Conservation (phyloP, 2,888 invertebrate species). For the Cantharis rustica region DNA sequence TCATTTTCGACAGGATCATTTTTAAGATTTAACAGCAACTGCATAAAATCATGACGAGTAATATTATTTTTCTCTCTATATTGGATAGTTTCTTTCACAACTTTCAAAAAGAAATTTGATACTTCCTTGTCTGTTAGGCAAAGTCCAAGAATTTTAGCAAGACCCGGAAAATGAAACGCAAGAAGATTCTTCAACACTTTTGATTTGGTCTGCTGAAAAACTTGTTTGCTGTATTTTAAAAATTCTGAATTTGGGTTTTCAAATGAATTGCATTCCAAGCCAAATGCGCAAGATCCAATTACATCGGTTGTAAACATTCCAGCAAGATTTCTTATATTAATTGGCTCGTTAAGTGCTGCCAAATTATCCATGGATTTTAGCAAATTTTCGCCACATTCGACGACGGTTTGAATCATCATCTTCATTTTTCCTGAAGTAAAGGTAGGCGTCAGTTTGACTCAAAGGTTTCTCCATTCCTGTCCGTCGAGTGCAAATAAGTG, state of each 20-base stretch:
- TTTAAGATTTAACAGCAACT: not conserved
- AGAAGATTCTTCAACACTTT: not conserved
- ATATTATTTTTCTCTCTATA: conserved; percentile 4
- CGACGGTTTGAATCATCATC: conserved; percentile 51
- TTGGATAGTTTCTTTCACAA: not conserved
- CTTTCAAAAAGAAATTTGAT: not conserved
- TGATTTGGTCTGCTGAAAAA: not conserved
- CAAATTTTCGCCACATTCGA: not conserved
- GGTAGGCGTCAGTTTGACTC: conserved; percentile 42
- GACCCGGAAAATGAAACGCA: not conserved
- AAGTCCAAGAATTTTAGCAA: not conserved
- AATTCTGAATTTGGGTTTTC: conserved; percentile 57
- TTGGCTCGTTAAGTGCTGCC: conserved; percentile 42
- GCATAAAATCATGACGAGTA: conserved; percentile 2
- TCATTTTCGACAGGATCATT: not conserved
- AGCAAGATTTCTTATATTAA: conserved; percentile 56
- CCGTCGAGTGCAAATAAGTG: conserved; percentile 62
- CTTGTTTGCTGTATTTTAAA: conserved; percentile 4
- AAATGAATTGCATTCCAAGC: conserved; percentile 52
- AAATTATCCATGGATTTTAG: not conserved
- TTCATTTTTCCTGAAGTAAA: conserved; percentile 38
- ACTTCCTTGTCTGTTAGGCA: not conserved
- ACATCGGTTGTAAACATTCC: conserved; percentile 61
- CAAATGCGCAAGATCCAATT: conserved; percentile 64
- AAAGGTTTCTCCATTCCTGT: conserved; percentile 63